Base-by-base conservation (phyloP, 2,113 vertebrate species). In the Sterna hirundo region DNA sequence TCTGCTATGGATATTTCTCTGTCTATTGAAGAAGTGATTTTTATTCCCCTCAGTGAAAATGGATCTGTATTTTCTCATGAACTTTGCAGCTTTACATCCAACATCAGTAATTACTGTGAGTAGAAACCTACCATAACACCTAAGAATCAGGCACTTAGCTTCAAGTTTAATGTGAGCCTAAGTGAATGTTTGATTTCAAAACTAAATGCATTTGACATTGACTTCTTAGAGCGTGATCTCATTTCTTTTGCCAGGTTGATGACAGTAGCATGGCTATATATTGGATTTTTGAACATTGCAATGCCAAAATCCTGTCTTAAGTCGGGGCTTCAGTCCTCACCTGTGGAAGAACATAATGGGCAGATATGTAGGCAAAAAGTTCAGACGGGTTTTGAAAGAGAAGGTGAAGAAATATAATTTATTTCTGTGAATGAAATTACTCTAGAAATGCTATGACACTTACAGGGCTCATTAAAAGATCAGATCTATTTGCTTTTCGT, bases 181-280 rank as follows among this genome's bases (percentile, higher is more conserved):
- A 85, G 4, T 15, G 6, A 85, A 62, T 23, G 20, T 86, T 80
- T 66, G 79, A 52, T 79, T 92, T 83, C 27, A 71, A 86, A 90
- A 27, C 18, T 22, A 62, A 11, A 26, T 74, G 80, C 2, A 25
- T 81, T 94, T 83, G 54, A 62, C 74, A 72, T 40, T 86, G 68
- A 47, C 16, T 93, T 40, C 51, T 77, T 69, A 74, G 36, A 93
- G 13, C 27, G 51, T 69, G 19, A 91, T 88, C 36, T 93, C 46
- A 66, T 88, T 86, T 90, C n/a, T 92, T 94, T 88, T 92, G 46
- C 55, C 71, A 86, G 62, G 62, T 47, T 62, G 40, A 74, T 93
- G 76, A 88, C 38, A 86, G 89, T 64, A 84, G 16, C 34, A 44
- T 55, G 38, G 32, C 32, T 86, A 1, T 58, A 40, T 46, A 57